These are phyloP conservation scores for Achlya flavicornis DNA, from an alignment of 2,888 invertebrate species.

Conservation along the genomic window DNA sequence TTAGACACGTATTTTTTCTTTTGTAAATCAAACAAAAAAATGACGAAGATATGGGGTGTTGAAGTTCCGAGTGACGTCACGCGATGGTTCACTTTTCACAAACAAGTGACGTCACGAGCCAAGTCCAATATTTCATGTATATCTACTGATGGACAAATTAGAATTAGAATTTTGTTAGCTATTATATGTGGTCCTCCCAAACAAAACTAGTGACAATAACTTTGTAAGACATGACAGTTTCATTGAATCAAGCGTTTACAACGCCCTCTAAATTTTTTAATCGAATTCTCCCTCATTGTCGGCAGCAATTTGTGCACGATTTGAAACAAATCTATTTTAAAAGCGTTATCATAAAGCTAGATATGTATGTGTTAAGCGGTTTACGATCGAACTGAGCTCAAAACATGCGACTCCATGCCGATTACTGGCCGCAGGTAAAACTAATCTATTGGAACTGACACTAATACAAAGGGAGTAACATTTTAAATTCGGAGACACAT, in stretches of 20 bases:
- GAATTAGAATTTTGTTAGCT: too few relatives aligned
- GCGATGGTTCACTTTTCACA: too few relatives aligned
- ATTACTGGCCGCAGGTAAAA: background rate
- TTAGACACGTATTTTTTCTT: too few relatives aligned
- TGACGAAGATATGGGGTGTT: too few relatives aligned
- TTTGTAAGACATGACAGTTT: background rate
- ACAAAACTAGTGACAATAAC: background rate
- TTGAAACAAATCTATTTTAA: conserved; percentile 15
- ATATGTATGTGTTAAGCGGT: conserved; percentile 12
- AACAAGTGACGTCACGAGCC: too few relatives aligned
- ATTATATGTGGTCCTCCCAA: too few relatives aligned
- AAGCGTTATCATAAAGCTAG: conserved; percentile 14
- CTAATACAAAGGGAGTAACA: background rate
- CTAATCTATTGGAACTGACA: conserved; percentile 1
- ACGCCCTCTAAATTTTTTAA: background rate
- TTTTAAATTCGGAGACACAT: background rate
- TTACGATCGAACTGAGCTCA: conserved; percentile 15
- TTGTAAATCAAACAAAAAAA: too few relatives aligned
- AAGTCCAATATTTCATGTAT: too few relatives aligned
- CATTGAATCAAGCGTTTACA: background rate
- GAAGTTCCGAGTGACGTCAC: too few relatives aligned
- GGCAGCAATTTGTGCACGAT: conserved; percentile 59
- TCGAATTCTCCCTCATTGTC: background rate
- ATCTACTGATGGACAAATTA: too few relatives aligned
- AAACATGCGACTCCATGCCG: background rate